phyloP scores from a whole-genome alignment of 1,140 invertebrate genomes.

The Manduca sexta region DNA sequence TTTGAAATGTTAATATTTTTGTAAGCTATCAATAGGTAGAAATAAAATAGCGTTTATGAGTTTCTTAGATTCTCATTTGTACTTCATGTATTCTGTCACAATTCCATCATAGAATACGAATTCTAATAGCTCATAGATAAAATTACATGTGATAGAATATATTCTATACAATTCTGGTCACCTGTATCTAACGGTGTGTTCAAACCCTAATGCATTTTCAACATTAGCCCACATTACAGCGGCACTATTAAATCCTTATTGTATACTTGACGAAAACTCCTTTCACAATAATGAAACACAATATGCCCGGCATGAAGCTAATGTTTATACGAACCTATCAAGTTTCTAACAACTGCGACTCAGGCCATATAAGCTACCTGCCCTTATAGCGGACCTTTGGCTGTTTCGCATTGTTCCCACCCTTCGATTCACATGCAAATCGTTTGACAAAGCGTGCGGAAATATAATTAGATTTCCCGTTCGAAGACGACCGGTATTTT shows the following conservation, averaged over 20 bases:
- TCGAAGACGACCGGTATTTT: constrained; percentile 41
- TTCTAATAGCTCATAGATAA: no score
- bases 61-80: no score
- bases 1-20: no score
- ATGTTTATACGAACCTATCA: constrained; percentile 56
- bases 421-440: constrained; percentile 64
- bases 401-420: constrained; percentile 41
- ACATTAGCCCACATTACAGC: background rate
- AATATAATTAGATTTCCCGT: constrained; percentile 57
- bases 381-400: constrained; percentile 21
- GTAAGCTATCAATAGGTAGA: no score
- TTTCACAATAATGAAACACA: constrained; percentile 36
- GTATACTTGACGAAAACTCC: constrained; percentile 22
- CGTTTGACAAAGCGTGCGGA: constrained; percentile 53
- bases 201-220: no score
- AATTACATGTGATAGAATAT: no score
- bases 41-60: no score
- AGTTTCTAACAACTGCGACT: constrained; percentile 46
- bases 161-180: no score
- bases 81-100: no score
- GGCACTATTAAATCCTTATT: background rate
- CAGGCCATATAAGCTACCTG: constrained; percentile 33
- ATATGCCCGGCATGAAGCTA: constrained; percentile 35
- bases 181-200: no score
- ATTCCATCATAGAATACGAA: no score